A percentile compares a stretch with the other conserved stretches of the same genome.
Evolutionary conservation across 2,113 vertebrate genomes (phyloP).

Genomic region (Hypanus sabinus): DNA sequence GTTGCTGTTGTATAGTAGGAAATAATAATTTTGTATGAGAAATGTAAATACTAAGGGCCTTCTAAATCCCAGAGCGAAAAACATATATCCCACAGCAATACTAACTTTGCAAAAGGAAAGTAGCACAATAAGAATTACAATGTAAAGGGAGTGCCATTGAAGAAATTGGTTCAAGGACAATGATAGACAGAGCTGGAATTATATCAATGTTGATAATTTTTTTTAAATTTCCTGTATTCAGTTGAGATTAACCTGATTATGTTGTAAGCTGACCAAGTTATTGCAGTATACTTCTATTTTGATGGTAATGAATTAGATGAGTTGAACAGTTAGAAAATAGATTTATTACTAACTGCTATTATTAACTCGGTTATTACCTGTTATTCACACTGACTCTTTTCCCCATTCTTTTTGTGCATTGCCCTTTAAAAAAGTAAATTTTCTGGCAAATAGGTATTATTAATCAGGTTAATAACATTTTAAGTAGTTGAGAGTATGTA

Average conservation of each 20-base stretch:
- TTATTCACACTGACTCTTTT: too few relatives aligned
- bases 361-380: too few relatives aligned
- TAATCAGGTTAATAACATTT: neutral
- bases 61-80: too few relatives aligned
- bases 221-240: neutral
- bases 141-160: too few relatives aligned
- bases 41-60: too few relatives aligned
- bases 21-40: too few relatives aligned
- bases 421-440: neutral
- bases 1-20: neutral
- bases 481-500: neutral
- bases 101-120: too few relatives aligned
- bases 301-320: neutral
- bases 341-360: too few relatives aligned
- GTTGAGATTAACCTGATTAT: neutral
- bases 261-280: neutral
- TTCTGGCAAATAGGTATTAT: neutral
- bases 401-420: neutral
- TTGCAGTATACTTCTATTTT: neutral
- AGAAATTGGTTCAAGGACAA: too few relatives aligned
- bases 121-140: too few relatives aligned
- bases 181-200: neutral
- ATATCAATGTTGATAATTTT: neutral
- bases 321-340: neutral
- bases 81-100: too few relatives aligned